Evolutionary conservation across 30 jellyfish, hydroid and myxozoan species (phyloP), one percentile per base, ranked within the genome.

Genomic region (Cassiopea xamachana): DNA sequence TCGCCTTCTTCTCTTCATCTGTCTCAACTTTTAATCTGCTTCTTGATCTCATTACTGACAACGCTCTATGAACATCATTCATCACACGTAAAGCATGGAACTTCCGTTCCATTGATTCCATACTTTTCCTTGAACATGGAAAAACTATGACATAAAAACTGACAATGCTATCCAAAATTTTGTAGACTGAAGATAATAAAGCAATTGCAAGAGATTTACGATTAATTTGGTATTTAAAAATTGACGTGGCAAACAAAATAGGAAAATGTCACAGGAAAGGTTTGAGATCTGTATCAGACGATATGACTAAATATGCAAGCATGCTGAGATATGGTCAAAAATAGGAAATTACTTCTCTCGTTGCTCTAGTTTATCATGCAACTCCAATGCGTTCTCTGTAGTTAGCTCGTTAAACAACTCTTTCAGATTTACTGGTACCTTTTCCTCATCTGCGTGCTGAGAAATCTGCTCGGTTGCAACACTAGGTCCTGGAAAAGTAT

Each of bases 291-390:
- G 39, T 27, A 27, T 27, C 39, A 27, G 39, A 27, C 39, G 39
- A 27, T 27, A 27, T 27, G 39, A 27, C 39, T 27, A 27, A 27
- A 27, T 27, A 27, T 27, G 39, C 39, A 27, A 27, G 39, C 39
- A 27, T 27, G 39, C 39, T 27, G 39, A 55, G 39, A 80, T 43
- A 68, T 15, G 4, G 50, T 44, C 46, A 15, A 48, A 15, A 51
- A 46, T 17, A 10, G 77, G 1, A 7, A 7, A 0, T 12, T 18
- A 93, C 98, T 90, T 89, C 79, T 93, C 98, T 64, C 84, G 55
- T 49, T 17, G 87, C 78, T 88, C 98, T 1, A 93, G 72, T 43
- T 81, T 89, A 70, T 93, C 98, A 61, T 93, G 98, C 45, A 93
- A 80, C 1, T 78, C 81, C 55, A 93, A 85, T 0, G 97, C 96